Base-by-base conservation (phyloP, 2,797 vertebrate genomes). In the Pseudomugil tenellus region DNA sequence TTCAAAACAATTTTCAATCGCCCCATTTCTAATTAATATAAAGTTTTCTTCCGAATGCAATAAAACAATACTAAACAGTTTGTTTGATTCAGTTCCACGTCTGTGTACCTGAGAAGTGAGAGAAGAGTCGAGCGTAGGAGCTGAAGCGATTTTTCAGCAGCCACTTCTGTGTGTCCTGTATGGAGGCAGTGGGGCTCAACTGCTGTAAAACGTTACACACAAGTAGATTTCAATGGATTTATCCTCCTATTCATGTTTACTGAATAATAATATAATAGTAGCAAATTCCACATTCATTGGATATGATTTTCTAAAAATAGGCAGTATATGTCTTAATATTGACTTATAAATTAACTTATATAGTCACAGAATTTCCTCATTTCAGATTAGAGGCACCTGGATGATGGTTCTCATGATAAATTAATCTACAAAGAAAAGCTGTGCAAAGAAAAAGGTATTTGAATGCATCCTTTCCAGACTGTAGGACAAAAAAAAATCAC, bases 41-140 rank as follows among this genome's bases (percentile, higher is more conserved):
- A 31, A 10, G 52, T 11, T 43, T 60, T 0, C 4, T n/a, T n/a
- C 32, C 26, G 31, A 25, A 8, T 51, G 31, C 29, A 43, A 32
- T 31, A 48, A 61, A 51, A 35, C 19, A n/a, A n/a, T n/a, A n/a
- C n/a, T n/a, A n/a, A n/a, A n/a, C n/a, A n/a, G n/a, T n/a, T n/a
- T n/a, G n/a, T n/a, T n/a, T n/a, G n/a, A n/a, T n/a, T n/a, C n/a
- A n/a, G n/a, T n/a, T n/a, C n/a, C n/a, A n/a, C n/a, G n/a, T n/a
- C n/a, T n/a, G n/a, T 29, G 39, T 82, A 94, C 96, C 96, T 97
- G 96, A 97, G 95, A 97, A 98, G 89, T 96, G 96, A 85, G 96
- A 95, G 80, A 98, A 98, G 86, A 98, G 91, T 83, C 96, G 93
- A 76, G 95, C 82, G 61, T 96, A 97, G 68, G 95, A 93, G 84